A percentile compares a stretch with the other conserved stretches of the same genome.
Evolutionary conservation across 2,113 vertebrate species (phyloP).

Genomic region (Anoplopoma fimbria): DNA sequence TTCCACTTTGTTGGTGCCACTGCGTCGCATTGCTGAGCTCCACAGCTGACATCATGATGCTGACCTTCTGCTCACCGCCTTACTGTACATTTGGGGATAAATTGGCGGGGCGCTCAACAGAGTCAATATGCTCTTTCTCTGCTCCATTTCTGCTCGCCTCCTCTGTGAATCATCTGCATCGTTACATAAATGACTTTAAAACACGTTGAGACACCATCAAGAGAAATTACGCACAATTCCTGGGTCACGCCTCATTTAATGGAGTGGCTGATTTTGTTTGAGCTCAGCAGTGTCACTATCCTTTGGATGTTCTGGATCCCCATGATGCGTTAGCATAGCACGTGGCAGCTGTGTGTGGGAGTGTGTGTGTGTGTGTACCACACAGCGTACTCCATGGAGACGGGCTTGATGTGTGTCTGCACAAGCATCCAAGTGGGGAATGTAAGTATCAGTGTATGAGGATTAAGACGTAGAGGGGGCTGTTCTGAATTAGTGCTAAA

Average conservation of each 20-base stretch:
- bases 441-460: slow-evolving; percentile 50
- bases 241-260: slow-evolving; percentile 77
- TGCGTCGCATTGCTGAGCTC: slow-evolving; percentile 29
- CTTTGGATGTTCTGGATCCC: slow-evolving; percentile 56
- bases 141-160: slow-evolving; percentile 75
- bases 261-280: slow-evolving; percentile 72
- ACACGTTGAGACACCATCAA: slow-evolving; percentile 75
- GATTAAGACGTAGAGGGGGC: slow-evolving; percentile 51
- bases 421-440: slow-evolving; percentile 35
- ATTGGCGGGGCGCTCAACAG: slow-evolving; percentile 55
- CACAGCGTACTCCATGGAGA: slow-evolving; percentile 16
- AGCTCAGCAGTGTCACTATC: slow-evolving; percentile 72
- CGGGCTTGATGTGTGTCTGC: slow-evolving; percentile 32
- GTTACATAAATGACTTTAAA: slow-evolving; percentile 80
- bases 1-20: slow-evolving; percentile 47
- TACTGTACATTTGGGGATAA: slow-evolving; percentile 55
- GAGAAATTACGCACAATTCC: slow-evolving; percentile 72
- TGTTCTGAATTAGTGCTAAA: slow-evolving; percentile 46
- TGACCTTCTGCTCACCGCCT: slow-evolving; percentile 66
- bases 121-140: slow-evolving; percentile 77
- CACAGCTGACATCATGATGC: slow-evolving; percentile 38
- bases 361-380: background rate
- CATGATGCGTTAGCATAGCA: slow-evolving; percentile 45
- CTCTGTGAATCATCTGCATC: slow-evolving; percentile 69
- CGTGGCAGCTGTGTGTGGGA: slow-evolving; percentile 16